phyloP scores from a whole-genome alignment of 2,113 vertebrate species.

The Cygnus buccinator region DNA sequence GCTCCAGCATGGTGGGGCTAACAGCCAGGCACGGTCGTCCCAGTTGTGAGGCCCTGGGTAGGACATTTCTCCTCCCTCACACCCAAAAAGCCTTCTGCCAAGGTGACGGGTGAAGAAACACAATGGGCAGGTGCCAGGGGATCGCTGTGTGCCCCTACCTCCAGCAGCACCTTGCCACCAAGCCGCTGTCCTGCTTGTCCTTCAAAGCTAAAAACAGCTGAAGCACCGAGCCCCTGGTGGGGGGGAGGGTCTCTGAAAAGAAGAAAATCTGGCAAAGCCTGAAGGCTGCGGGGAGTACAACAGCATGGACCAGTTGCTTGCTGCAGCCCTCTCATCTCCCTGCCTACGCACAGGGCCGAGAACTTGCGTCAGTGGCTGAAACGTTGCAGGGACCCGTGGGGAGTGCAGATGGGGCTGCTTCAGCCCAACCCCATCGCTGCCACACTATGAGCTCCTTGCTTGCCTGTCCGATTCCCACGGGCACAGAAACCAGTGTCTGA shows the following conservation, averaged over 20 bases:
- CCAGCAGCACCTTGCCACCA: neutral
- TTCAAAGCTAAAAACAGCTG: neutral
- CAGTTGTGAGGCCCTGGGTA: no score
- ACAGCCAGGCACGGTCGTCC: no score
- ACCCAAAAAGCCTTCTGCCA: neutral
- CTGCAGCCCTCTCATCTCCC: neutral
- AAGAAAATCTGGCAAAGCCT: neutral
- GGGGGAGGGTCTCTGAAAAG: neutral
- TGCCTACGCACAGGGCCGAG: neutral
- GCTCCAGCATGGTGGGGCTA: neutral
- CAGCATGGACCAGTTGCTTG: neutral
- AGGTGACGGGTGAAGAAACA: neutral
- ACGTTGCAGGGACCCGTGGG: neutral
- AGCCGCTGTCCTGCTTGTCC: neutral
- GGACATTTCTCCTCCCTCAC: neutral
- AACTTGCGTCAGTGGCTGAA: neutral
- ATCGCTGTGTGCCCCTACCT: accelerated
- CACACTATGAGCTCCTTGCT: neutral
- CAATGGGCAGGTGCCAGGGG: neutral
- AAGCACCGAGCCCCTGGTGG: no score
- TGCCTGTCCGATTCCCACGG: neutral
- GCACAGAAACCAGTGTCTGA: neutral
- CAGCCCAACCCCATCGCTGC: neutral
- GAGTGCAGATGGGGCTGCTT: neutral
- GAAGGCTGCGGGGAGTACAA: neutral